Evolutionary conservation across 2,888 invertebrate genomes (phyloP), one percentile per base, ranked within the genome.

Genomic region (Blera fallax): DNA sequence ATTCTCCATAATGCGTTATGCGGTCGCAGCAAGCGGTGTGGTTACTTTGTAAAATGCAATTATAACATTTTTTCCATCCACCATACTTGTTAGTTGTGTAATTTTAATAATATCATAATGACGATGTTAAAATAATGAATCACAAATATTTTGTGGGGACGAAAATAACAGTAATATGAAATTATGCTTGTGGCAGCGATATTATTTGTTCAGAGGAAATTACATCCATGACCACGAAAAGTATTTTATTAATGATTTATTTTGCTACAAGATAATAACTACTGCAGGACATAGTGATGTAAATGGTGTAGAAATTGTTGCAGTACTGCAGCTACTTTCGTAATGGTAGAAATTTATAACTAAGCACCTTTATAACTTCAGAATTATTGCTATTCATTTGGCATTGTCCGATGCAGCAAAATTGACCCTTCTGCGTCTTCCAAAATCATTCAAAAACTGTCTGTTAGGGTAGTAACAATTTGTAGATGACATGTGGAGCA

Each of bases 71-170:
- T 50, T 77, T 67, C 29, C 6, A 3, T 21, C 29, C 24, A 11
- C 43, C 27, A 69, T 70, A 14, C 69, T 79, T 76, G 74, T 65
- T 82, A 67, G 56, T 64, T 79, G 64, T 74, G 64, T 73, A 76
- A 74, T 84, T 84, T 84, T 79, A 74, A 84, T 78, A 73, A 79
- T 74, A 74, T 79, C 79, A 70, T 76, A 76, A 84, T 84, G 58
- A 84, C 58, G 74, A 60, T 74, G 74, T 52, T 29, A 52, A 60
- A 69, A 67, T 83, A 69, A 50, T 78, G 62, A 56, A 69, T 79
- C 52, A 52, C 74, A 84, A 79, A 84, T 84, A 84, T 79, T 74
- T 84, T 70, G 83, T 37, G 74, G 69, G 52, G 14, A 32, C 45
- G 16, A 10, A 6, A 58, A 58, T 45, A 56, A 70, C 58, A 37